Conservation (phyloP, 2,888 invertebrate species). For the Steinernema hermaphroditum region DNA sequence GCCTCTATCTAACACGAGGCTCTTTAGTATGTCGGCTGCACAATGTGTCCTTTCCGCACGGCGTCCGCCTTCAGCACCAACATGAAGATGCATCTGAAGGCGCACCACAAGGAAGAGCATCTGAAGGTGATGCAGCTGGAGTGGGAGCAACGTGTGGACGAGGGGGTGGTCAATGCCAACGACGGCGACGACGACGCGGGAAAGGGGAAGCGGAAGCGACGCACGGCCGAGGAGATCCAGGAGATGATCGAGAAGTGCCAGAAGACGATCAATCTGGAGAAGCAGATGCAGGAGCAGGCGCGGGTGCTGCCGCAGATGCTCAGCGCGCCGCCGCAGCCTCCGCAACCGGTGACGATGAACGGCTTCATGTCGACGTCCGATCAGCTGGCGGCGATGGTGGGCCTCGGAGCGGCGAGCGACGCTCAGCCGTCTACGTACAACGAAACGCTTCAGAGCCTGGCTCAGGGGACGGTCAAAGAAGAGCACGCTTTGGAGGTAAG, state of each 20-base stretch:
- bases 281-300: slow-evolving; percentile 28
- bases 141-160: slow-evolving; percentile 34
- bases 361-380: slow-evolving; percentile 46
- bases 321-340: not conserved
- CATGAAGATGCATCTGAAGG: slow-evolving; percentile 61
- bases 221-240: slow-evolving; percentile 31
- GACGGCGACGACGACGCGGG: slow-evolving; percentile 7
- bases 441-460: slow-evolving; percentile 9
- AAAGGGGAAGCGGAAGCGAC: slow-evolving; percentile 22
- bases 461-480: slow-evolving; percentile 4
- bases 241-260: slow-evolving; percentile 27
- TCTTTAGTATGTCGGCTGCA: slow-evolving; percentile 59
- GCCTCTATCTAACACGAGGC: not conserved
- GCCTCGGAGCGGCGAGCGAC: slow-evolving; percentile 32
- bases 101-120: slow-evolving; percentile 55
- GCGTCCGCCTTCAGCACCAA: slow-evolving; percentile 61
- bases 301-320: slow-evolving; percentile 20
- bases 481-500: not conserved
- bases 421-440: slow-evolving; percentile 1
- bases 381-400: slow-evolving; percentile 55
- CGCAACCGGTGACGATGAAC: not conserved
- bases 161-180: slow-evolving; percentile 28
- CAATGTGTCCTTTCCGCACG: slow-evolving; percentile 59
- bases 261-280: slow-evolving; percentile 32
- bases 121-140: slow-evolving; percentile 38